These are phyloP conservation scores for Vimba vimba DNA, from an alignment of 2,113 vertebrate genomes.

Conservation along the genomic window DNA sequence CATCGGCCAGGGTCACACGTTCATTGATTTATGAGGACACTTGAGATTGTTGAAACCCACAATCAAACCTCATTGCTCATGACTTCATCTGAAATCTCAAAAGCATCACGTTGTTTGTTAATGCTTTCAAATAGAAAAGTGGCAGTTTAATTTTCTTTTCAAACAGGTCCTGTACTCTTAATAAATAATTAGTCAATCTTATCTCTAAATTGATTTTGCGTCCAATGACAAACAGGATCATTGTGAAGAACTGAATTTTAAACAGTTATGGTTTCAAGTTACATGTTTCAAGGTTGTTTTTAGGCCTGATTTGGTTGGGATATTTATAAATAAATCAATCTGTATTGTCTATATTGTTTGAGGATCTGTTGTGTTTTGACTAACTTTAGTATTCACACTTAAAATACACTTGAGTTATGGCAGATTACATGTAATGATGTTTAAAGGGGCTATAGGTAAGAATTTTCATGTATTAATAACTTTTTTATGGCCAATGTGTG, in stretches of 20 bases:
- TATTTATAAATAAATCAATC: background rate
- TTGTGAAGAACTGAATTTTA: background rate
- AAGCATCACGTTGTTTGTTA: background rate
- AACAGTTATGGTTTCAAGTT: background rate
- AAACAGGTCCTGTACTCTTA: background rate
- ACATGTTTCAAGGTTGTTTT: background rate
- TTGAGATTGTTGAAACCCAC: slow-evolving; percentile 7
- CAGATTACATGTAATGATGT: background rate
- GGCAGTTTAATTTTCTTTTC: background rate
- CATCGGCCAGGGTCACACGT: slow-evolving; percentile 9
- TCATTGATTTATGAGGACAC: slow-evolving; percentile 52
- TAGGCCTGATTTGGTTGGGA: background rate
- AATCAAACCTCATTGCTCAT: slow-evolving; percentile 33
- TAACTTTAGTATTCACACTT: background rate
- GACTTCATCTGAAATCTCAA: slow-evolving; percentile 19
- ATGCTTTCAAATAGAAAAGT: background rate
- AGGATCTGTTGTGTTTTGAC: background rate
- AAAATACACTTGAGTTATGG: background rate
- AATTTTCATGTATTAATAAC: too few species aligned
- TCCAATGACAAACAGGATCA: background rate
- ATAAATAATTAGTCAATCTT: background rate
- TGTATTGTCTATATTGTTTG: background rate
- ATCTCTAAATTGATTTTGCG: background rate
- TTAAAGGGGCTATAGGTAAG: background rate
- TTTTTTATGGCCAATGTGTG: too few species aligned